Conservation (phyloP, 2,888 invertebrate genomes). For the Timandra comae region DNA sequence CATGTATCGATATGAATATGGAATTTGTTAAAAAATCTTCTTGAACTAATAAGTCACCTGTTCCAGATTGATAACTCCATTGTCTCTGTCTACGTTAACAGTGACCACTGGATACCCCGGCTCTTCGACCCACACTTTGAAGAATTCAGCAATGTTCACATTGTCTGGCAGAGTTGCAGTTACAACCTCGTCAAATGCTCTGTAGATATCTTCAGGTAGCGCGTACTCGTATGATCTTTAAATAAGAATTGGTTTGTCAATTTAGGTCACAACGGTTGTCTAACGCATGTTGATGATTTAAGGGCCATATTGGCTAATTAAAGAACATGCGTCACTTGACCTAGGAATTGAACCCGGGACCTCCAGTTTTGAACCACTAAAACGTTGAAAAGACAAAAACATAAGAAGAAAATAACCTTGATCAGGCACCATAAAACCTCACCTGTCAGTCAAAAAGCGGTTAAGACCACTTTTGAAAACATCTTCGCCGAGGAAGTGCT, state of each 20-base stretch:
- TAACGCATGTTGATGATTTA: too few relatives aligned
- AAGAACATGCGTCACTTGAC: too few relatives aligned
- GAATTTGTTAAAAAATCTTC: too few relatives aligned
- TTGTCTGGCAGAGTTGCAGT: slow-evolving; percentile 28
- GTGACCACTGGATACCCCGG: slow-evolving; percentile 78
- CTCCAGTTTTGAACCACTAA: too few relatives aligned
- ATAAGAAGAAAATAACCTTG: not conserved
- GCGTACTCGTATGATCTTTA: slow-evolving; percentile 51
- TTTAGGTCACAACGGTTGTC: too few relatives aligned
- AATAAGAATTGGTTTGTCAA: too few relatives aligned
- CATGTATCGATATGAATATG: too few relatives aligned
- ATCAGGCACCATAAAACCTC: slow-evolving; percentile 25
- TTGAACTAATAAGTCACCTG: too few relatives aligned
- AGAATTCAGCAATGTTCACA: slow-evolving; percentile 37
- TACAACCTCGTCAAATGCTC: slow-evolving; percentile 44
- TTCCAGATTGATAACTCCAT: slow-evolving; percentile 38
- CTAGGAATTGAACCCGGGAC: too few relatives aligned
- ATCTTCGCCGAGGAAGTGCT: slow-evolving; percentile 72
- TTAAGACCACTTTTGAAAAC: slow-evolving; percentile 76
- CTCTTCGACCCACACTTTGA: slow-evolving; percentile 77
- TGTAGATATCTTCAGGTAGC: slow-evolving; percentile 48
- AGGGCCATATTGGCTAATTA: too few relatives aligned
- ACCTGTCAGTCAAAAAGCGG: slow-evolving; percentile 71
- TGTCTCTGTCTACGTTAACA: slow-evolving; percentile 54
- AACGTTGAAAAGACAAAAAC: slow-evolving; percentile 7